Base-by-base conservation (phyloP, 2,797 vertebrate genomes). In the Manis pentadactyla region DNA sequence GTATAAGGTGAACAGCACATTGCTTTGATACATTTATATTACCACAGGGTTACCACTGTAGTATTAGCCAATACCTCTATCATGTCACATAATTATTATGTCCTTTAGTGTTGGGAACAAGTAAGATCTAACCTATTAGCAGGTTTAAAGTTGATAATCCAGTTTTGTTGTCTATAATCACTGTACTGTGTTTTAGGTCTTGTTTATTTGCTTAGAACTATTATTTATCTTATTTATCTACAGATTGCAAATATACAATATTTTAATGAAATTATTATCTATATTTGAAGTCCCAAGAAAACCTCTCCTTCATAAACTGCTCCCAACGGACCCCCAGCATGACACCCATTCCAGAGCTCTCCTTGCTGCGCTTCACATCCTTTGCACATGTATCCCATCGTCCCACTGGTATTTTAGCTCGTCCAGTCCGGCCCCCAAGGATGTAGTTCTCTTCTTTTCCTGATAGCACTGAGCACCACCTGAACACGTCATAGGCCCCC, bases 301-400 rank as follows among this genome's bases (percentile, higher is more conserved):
- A 31, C 51, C 37, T 77, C 59, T 61, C 27, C 29, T 78, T 68
- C 19, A 6, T 1, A 34, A 59, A 9, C 12, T 13, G 51, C 29
- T 19, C 55, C 71, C 21, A 37, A 1, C 1, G 4, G 18, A 7
- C 37, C 51, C 10, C 18, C 0, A 2, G 31, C 34, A n/a, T 34
- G 4, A 2, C 5, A 42, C 2, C 15, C 3, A 1, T 37, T 63
- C 2, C 14, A 27, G 39, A 39, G 18, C 1, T 49, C 9, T 34
- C 46, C 8, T 74, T n/a, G 8, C 19, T 46, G 61, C 0, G 4
- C 11, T 25, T 69, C 29, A 3, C 8, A 0, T 59, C 53, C 34
- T 51, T 37, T 42, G 10, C 6, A 0, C 21, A 39, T 9, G 34
- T 19, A 0, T 6, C 27, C 39, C 23, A 17, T 53, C 17, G 63